A percentile compares a stretch with the other conserved stretches of the same genome.
phyloP scores from a whole-genome alignment of 1,140 invertebrate genomes.

The Drosophila saltans region DNA sequence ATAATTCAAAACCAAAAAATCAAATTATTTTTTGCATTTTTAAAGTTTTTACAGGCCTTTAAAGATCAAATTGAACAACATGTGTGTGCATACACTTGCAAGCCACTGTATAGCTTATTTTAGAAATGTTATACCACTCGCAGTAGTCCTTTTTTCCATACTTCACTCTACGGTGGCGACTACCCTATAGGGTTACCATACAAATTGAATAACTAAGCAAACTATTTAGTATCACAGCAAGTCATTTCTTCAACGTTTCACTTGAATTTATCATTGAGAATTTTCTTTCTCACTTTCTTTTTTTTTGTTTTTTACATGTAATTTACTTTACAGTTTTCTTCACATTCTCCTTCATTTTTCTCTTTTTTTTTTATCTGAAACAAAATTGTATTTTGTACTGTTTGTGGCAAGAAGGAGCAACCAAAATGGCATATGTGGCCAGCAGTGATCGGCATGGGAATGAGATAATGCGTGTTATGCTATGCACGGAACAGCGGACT shows the following conservation, averaged over 20 bases:
- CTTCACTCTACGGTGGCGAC: no score
- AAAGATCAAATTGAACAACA: no score
- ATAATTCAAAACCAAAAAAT: no score
- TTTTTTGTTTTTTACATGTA: background rate
- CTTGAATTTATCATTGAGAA: background rate
- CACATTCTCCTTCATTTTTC: no score
- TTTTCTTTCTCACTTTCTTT: background rate
- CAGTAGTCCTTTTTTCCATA: no score
- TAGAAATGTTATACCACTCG: no score
- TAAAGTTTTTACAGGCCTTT: no score
- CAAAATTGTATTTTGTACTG: conserved; percentile 17
- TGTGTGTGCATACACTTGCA: no score
- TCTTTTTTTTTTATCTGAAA: background rate
- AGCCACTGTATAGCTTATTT: no score
- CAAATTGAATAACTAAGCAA: no score
- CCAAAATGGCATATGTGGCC: conserved; percentile 36
- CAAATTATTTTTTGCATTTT: no score
- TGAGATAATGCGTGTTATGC: conserved; percentile 42
- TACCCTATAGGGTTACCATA: no score
- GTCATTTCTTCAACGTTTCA: background rate
- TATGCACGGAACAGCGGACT: conserved; percentile 21
- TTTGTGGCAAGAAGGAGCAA: background rate
- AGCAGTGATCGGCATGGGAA: conserved; percentile 45
- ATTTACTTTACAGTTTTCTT: background rate
- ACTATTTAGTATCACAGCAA: background rate